A percentile compares a stretch with the other conserved stretches of the same genome.
phyloP scores from a whole-genome alignment of 2,797 vertebrate species.

The Protosalanx chinensis region DNA sequence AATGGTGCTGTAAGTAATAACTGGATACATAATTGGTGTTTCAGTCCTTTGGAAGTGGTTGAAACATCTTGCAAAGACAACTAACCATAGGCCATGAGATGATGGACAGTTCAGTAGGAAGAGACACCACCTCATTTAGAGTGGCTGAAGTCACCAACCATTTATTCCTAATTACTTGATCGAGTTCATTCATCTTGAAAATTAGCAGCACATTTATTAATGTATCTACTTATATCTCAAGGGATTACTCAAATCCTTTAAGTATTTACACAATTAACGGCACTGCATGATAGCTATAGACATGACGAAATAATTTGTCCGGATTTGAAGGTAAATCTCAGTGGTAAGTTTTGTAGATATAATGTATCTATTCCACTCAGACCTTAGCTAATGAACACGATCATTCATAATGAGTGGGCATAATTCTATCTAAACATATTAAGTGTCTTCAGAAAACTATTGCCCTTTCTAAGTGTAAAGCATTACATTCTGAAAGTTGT shows the following conservation, averaged over 20 bases:
- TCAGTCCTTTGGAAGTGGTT: no score
- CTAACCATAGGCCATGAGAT: no score
- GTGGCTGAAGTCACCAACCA: not conserved
- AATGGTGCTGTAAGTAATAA: not conserved
- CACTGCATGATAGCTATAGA: constrained; percentile 8
- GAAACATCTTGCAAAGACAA: no score
- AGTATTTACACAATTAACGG: constrained; percentile 23
- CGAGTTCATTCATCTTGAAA: constrained; percentile 7
- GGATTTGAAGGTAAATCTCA: constrained; percentile 21
- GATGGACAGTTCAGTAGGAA: no score
- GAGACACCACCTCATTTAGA: no score
- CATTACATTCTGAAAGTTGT: not conserved
- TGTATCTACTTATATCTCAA: not conserved
- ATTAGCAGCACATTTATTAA: not conserved
- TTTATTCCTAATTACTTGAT: not conserved
- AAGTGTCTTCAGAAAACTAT: constrained; percentile 44
- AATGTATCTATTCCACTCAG: constrained; percentile 68
- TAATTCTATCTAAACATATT: constrained; percentile 66
- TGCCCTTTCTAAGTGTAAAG: not conserved
- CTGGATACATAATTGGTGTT: no score
- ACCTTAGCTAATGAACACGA: constrained; percentile 75
- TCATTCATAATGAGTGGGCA: constrained; percentile 68
- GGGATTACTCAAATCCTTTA: constrained; percentile 1
- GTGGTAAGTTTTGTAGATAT: constrained; percentile 59
- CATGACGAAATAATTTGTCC: constrained; percentile 26